phyloP scores from a whole-genome alignment of 2,113 vertebrate species.

The Saguinus midas region DNA sequence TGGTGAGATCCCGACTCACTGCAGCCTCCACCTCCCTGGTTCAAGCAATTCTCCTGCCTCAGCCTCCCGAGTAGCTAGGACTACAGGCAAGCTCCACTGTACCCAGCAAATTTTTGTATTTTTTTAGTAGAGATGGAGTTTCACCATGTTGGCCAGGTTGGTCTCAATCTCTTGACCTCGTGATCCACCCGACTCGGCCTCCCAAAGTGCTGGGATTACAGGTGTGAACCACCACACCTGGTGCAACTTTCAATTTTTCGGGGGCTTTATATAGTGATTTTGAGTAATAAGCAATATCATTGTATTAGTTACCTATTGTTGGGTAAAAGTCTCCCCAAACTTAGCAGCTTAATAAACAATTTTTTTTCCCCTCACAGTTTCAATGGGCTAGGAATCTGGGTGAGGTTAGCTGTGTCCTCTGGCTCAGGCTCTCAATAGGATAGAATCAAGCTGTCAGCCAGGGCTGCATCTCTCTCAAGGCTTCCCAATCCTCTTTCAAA shows the following conservation, averaged over 20 bases:
- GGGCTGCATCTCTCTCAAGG: not conserved
- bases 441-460: not conserved
- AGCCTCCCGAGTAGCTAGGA: too few species aligned
- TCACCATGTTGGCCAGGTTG: too few species aligned
- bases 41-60: too few species aligned
- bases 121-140: too few species aligned
- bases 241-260: not conserved
- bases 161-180: too few species aligned
- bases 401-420: not conserved
- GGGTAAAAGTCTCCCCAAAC: conserved; percentile 1
- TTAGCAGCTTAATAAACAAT: not conserved
- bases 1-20: too few species aligned
- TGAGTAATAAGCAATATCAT: not conserved
- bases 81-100: too few species aligned
- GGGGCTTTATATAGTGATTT: not conserved
- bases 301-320: not conserved
- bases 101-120: too few species aligned
- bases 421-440: not conserved
- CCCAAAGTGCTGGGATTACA: too few species aligned
- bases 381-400: not conserved
- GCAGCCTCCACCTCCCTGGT: too few species aligned
- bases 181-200: too few species aligned
- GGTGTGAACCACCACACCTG: too few species aligned
- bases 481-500: not conserved
- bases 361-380: not conserved